These are phyloP conservation scores for Acanthosoma haemorrhoidale DNA, from an alignment of 2,888 invertebrate genomes.

Conservation along the genomic window DNA sequence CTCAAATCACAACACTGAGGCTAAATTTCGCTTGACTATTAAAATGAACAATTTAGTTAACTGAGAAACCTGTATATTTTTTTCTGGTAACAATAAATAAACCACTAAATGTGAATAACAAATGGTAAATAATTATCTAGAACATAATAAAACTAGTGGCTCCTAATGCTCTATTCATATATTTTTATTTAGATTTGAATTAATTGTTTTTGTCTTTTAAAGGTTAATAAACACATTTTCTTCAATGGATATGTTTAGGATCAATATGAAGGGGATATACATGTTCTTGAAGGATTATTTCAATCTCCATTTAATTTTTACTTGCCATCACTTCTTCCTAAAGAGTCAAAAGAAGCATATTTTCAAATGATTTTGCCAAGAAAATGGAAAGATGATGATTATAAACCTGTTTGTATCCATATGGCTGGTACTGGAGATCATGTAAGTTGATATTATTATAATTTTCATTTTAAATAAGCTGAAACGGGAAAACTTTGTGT, in stretches of 20 bases:
- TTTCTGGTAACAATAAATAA: no score
- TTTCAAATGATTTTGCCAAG: constrained; percentile 79
- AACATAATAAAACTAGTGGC: no score
- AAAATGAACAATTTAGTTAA: no score
- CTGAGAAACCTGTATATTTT: no score
- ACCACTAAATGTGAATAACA: no score
- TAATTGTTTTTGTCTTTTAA: background rate
- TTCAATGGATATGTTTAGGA: background rate
- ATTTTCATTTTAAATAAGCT: no score
- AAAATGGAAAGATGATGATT: constrained; percentile 63
- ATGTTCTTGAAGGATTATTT: constrained; percentile 80
- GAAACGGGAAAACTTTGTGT: no score
- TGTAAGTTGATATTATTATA: constrained; percentile 56
- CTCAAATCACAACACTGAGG: no score
- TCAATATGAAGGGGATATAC: constrained; percentile 26
- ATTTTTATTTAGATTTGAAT: background rate
- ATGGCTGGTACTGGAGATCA: constrained; percentile 98
- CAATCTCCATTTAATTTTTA: constrained; percentile 73
- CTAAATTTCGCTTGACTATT: no score
- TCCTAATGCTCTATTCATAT: background rate
- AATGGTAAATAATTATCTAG: no score
- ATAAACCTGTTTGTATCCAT: constrained; percentile 85
- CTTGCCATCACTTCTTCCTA: constrained; percentile 81
- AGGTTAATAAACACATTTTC: no score
- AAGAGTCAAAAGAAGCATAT: constrained; percentile 73